These are phyloP conservation scores for Scrobipalpa atriplicella DNA, from an alignment of 2,888 invertebrate genomes.

Conservation along the genomic window DNA sequence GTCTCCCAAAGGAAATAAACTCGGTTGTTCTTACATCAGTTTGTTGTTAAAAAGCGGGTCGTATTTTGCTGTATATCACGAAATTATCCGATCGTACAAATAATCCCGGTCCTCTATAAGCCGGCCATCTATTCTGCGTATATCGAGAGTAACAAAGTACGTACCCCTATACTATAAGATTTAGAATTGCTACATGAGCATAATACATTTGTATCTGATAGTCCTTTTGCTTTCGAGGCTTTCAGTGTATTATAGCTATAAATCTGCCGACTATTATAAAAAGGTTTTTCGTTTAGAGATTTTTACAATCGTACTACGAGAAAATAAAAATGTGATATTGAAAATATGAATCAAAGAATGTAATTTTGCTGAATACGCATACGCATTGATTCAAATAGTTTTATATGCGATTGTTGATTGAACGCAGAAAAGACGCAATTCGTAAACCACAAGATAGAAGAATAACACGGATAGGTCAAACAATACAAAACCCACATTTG, in stretches of 20 bases:
- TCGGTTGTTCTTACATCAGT: constrained; percentile 9
- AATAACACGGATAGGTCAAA: too few species aligned
- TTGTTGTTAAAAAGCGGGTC: constrained; percentile 8
- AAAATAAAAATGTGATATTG: too few species aligned
- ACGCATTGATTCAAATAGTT: too few species aligned
- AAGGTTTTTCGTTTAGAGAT: too few species aligned
- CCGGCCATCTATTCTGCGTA: constrained; percentile 17
- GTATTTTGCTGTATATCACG: constrained; percentile 10
- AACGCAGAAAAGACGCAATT: too few species aligned
- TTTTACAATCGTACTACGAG: too few species aligned
- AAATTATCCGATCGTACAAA: constrained; percentile 21
- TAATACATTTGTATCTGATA: constrained; percentile 1
- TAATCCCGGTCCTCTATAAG: constrained; percentile 16
- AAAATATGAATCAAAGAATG: too few species aligned
- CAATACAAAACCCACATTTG: too few species aligned
- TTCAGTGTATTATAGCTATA: background rate
- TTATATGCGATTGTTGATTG: too few species aligned
- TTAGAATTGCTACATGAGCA: background rate
- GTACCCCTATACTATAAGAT: background rate
- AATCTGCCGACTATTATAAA: background rate
- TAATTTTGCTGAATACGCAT: too few species aligned
- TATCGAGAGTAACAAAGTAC: constrained; percentile 12
- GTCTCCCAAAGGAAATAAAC: constrained; percentile 6
- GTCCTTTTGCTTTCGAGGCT: background rate
- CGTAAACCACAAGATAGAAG: too few species aligned